These are phyloP conservation scores for Mesoligia furuncula DNA, from an alignment of 2,888 invertebrate genomes.

Conservation along the genomic window DNA sequence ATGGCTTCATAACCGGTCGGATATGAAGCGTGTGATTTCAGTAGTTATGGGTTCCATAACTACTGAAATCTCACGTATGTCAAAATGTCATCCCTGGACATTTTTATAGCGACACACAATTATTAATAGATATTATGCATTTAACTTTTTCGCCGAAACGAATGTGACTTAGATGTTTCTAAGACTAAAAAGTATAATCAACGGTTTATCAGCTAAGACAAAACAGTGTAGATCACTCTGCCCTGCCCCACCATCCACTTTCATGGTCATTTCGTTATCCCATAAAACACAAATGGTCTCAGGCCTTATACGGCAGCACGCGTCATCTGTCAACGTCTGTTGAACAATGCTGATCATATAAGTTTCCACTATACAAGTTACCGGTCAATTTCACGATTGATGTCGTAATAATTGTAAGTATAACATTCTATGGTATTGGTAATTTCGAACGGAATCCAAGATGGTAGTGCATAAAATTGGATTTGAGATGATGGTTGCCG, in stretches of 20 bases:
- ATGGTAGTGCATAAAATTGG: background rate
- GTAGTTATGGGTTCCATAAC: background rate
- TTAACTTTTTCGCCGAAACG: too few relatives aligned
- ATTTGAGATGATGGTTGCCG: background rate
- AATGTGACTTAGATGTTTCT: background rate
- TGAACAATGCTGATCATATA: background rate
- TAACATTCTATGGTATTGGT: too few relatives aligned
- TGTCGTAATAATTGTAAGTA: constrained; percentile 11
- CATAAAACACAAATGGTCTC: constrained; percentile 9
- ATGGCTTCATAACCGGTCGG: background rate
- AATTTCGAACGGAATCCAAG: background rate
- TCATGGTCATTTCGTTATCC: constrained; percentile 11
- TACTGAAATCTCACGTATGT: background rate
- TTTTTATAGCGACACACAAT: background rate
- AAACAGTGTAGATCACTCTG: background rate
- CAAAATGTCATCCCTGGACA: background rate
- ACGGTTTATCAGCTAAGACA: background rate
- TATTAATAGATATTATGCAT: background rate
- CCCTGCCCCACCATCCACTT: background rate
- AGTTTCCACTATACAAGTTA: background rate
- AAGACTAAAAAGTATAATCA: background rate
- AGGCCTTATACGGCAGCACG: constrained; percentile 1
- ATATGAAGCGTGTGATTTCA: too few relatives aligned
- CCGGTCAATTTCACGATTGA: constrained; percentile 41
- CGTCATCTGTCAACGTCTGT: constrained; percentile 21